Evolutionary conservation across 2,888 invertebrate genomes (phyloP), one percentile per base, ranked within the genome.

Genomic region (Octonoba sinensis): DNA sequence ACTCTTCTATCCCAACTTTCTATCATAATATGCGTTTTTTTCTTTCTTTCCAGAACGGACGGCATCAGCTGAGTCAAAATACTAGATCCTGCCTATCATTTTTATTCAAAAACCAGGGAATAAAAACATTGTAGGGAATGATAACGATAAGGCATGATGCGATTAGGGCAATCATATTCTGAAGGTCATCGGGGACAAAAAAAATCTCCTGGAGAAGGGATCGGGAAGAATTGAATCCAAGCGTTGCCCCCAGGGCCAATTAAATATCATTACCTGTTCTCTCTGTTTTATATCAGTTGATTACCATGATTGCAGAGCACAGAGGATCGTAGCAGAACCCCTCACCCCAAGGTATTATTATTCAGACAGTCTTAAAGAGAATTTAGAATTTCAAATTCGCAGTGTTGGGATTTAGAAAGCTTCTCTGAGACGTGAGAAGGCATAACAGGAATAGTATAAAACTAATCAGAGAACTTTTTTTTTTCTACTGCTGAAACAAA

Each of bases 181-280:
- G n/a, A 36, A 46, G 36, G n/a, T 46, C 64, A 64, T 46, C 18
- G 18, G 64, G 46, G 64, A 64, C 47, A 12, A 46, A 46, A 46
- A 64, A 20, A n/a, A 46, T n/a, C 16, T 4, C 64, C 12, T 22
- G 36, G 16, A 44, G 44, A 6, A 51, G 51, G 49, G 15, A 54
- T 51, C 49, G 36, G 65, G 57, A 27, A 4, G 27, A 56, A 18
- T 54, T 46, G 70, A 70, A 77, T 64, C 64, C 70, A 47, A 62
- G 44, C 24, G 36, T 24, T 46, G 54, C 62, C 47, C 36, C 54
- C 15, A 54, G 64, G 70, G 70, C 77, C 77, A 77, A 77, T 77
- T 77, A 77, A 69, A 62, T 76, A 74, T 66, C 66, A 66, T 66
- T 59, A 16, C 49, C 66, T 59, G 49, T 18, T 24, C 60, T 51